Base-by-base conservation (phyloP, 2,113 vertebrate genomes). In the Podocnemis expansa region DNA sequence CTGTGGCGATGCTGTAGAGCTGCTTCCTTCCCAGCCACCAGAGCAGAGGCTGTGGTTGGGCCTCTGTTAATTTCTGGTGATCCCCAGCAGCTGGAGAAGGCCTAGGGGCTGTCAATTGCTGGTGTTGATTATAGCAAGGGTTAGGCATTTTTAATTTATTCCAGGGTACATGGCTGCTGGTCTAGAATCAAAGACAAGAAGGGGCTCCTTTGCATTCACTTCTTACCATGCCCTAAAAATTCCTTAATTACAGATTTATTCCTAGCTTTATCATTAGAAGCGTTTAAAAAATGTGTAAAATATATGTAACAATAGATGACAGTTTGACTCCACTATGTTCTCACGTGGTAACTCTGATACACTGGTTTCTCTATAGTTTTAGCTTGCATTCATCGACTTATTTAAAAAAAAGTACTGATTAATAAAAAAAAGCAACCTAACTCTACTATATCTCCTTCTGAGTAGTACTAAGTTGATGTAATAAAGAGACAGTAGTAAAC, bases 91-190 rank as follows among this genome's bases (percentile, higher is more conserved):
- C 80, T 93, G 80, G 25, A 87, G 88, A 47, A 92, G 21, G 81
- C 85, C 51, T 91, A 81, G 5, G 60, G 85, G 47, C 22, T 89
- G 29, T 16, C 54, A 24, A 58, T 96, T 95, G 92, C 80, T 96
- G 87, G n/a, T 89, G 60, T 56, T 92, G 86, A 95, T 95, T 87
- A 93, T 38, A 75, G 51, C 67, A 95, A 83, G 49, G 75, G 58
- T 89, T 60, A 86, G 85, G 90, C 75, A 95, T 86, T 75, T 41
- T 94, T 89, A 88, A 92, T 91, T 91, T 90, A 92, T 88, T 84
- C 27, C 60, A 92, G 79, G 12, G 70, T 1, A 51, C 51, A 0
- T 58, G 70, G 76, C 55, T 90, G 80, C 87, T 22, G 89, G 80
- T 78, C 84, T 49, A 82, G 80, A 81, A 92, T 12, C 67, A 84